Evolutionary conservation across 2,113 vertebrate species (phyloP).

Genomic region (Dermatemys mawii): DNA sequence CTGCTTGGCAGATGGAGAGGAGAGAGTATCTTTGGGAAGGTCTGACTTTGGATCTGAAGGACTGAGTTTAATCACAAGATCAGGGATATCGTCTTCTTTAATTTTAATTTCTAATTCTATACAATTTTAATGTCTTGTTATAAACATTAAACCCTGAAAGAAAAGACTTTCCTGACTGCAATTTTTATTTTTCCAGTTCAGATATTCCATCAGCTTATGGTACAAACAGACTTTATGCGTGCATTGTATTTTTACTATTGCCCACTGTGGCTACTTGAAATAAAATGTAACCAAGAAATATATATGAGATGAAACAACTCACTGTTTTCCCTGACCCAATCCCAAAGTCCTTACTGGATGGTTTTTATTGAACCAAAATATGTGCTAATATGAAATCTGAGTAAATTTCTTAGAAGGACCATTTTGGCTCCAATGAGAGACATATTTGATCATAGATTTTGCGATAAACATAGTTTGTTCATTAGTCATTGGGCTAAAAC

Average conservation of each 20-base stretch:
- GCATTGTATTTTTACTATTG: neutral
- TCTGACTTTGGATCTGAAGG: neutral
- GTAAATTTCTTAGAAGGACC: neutral
- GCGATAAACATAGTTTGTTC: neutral
- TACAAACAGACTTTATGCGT: neutral
- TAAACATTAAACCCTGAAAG: neutral
- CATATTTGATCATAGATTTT: neutral
- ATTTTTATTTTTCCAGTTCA: neutral
- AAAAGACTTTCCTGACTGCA: neutral
- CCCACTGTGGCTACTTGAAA: neutral
- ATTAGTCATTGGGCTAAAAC: neutral
- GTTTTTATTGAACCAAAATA: neutral
- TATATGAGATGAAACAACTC: neutral
- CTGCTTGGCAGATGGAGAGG: neutral
- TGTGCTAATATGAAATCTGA: accelerated
- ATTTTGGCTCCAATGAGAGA: neutral
- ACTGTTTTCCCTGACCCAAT: neutral
- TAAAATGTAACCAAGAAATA: neutral
- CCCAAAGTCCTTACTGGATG: neutral
- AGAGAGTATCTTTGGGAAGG: neutral
- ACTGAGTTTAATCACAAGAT: neutral
- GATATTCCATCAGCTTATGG: neutral
- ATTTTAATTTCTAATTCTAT: neutral
- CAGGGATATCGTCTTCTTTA: neutral
- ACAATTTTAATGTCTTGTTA: neutral